These are phyloP conservation scores for Podarcis cretensis DNA, from an alignment of 2,113 vertebrate species.

Conservation along the genomic window DNA sequence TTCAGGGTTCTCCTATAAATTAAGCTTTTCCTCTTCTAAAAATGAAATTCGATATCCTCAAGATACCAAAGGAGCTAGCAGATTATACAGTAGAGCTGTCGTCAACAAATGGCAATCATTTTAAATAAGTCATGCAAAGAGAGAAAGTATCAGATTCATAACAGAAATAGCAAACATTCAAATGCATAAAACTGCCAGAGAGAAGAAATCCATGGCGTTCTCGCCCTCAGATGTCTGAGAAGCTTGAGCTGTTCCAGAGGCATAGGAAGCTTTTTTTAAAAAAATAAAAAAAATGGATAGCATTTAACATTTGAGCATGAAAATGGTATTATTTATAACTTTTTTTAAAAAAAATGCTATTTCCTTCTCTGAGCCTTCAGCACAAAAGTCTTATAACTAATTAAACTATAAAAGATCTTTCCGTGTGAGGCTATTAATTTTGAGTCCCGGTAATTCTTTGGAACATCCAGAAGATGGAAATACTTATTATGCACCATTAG, in stretches of 20 bases:
- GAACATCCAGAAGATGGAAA: not conserved
- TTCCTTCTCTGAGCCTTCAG: not conserved
- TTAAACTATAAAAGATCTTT: not conserved
- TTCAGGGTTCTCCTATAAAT: not conserved
- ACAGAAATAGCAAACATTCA: not conserved
- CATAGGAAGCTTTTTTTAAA: not conserved
- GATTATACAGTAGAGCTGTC: not conserved
- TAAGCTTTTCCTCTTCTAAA: not conserved
- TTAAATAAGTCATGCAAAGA: not conserved
- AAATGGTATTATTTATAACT: not conserved
- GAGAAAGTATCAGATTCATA: not conserved
- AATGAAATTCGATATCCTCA: not conserved
- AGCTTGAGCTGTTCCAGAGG: not conserved
- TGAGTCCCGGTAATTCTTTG: not conserved
- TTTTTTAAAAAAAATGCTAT: not conserved
- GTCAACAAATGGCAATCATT: not conserved
- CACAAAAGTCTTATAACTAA: not conserved
- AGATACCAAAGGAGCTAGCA: not conserved
- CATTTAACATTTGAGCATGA: not conserved
- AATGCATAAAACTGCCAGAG: not conserved
- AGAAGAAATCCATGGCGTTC: not conserved
- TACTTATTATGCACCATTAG: no score
- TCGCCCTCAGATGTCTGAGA: not conserved
- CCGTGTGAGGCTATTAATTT: not conserved
- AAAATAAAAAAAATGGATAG: not conserved